phyloP scores from a whole-genome alignment of 2,888 invertebrate species.

The Rhogogaster chlorosoma region DNA sequence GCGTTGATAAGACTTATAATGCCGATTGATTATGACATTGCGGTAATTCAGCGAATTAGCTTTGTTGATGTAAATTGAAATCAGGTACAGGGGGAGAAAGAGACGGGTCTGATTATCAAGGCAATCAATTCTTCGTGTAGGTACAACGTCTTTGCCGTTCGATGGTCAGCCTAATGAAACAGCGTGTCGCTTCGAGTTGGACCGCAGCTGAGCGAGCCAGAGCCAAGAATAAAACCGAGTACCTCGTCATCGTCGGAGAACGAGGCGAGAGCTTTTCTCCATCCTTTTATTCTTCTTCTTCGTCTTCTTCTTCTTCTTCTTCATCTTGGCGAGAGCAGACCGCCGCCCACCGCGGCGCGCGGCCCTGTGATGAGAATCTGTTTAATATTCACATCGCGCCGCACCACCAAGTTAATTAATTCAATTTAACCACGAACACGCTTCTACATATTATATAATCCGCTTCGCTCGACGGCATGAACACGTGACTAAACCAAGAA shows the following conservation, averaged over 20 bases:
- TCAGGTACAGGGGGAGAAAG: not conserved
- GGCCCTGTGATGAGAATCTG: conserved; percentile 58
- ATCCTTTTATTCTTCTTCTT: not conserved
- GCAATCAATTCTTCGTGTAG: conserved; percentile 58
- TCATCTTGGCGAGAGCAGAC: not conserved
- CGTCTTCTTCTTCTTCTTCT: conserved; percentile 1
- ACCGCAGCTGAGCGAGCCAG: conserved; percentile 34
- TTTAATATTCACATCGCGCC: conserved; percentile 65
- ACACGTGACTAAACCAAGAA: conserved; percentile 11
- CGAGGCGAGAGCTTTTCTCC: not conserved
- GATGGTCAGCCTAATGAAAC: conserved; percentile 57
- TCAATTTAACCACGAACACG: conserved; percentile 61
- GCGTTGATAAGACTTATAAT: not conserved
- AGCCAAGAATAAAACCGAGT: conserved; percentile 60
- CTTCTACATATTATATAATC: conserved; percentile 36
- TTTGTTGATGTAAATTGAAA: not conserved
- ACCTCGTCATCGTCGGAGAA: conserved; percentile 58
- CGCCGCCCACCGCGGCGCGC: conserved; percentile 50
- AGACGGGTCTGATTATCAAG: conserved; percentile 57
- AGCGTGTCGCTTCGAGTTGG: conserved; percentile 40
- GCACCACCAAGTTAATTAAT: conserved; percentile 66
- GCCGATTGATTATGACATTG: not conserved
- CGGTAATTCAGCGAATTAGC: not conserved
- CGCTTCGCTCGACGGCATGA: conserved; percentile 8
- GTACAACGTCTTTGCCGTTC: conserved; percentile 52